phyloP scores from a whole-genome alignment of 1,140 invertebrate genomes.

The Octopus sinensis region DNA sequence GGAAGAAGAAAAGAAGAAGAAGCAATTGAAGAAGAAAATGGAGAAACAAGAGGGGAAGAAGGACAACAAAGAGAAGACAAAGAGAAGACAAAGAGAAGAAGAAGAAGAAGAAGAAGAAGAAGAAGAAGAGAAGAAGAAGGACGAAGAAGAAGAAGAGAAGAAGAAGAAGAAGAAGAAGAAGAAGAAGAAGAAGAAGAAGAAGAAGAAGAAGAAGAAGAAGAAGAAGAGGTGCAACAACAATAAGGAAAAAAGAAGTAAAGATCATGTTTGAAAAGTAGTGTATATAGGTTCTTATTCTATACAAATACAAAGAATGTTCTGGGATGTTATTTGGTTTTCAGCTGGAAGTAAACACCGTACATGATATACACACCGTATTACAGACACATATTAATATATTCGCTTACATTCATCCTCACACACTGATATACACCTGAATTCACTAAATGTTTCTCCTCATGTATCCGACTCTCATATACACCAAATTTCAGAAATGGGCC shows the following conservation, averaged over 20 bases:
- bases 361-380: too few species aligned
- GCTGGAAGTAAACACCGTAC: too few species aligned
- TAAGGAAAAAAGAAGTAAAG: not conserved
- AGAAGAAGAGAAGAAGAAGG: not conserved
- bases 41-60: not conserved
- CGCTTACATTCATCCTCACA: too few species aligned
- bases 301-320: too few species aligned
- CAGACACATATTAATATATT: too few species aligned
- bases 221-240: not conserved
- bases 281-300: too few species aligned
- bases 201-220: not conserved
- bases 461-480: too few species aligned
- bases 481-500: too few species aligned
- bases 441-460: too few species aligned
- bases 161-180: constrained; percentile 2
- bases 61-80: not conserved
- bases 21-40: not conserved
- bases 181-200: not conserved
- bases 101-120: not conserved
- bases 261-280: not conserved
- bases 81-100: not conserved
- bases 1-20: not conserved
- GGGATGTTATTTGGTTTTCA: too few species aligned
- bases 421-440: too few species aligned
- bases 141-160: not conserved